Evolutionary conservation across 2,888 invertebrate genomes (phyloP).

Genomic region (Hyalella azteca): DNA sequence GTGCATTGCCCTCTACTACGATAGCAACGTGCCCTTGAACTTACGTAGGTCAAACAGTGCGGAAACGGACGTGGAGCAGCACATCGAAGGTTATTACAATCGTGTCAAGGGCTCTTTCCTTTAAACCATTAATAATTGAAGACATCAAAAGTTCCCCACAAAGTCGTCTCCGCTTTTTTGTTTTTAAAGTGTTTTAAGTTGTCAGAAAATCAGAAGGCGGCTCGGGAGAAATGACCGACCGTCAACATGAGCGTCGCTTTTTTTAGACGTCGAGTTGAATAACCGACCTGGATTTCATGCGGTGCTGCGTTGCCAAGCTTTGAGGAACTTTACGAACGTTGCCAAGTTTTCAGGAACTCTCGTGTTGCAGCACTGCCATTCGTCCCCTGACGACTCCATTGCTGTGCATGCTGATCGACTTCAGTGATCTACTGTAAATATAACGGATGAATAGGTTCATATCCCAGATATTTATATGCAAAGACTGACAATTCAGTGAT

Average conservation of each 20-base stretch:
- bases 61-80: background rate
- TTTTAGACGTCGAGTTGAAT: constrained; percentile 18
- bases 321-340: background rate
- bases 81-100: background rate
- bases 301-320: constrained; percentile 22
- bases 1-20: constrained; percentile 10
- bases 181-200: background rate
- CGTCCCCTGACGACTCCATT: too few species aligned
- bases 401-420: too few species aligned
- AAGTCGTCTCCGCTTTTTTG: background rate
- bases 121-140: background rate
- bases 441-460: too few species aligned
- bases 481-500: too few species aligned
- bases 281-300: constrained; percentile 37
- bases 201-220: background rate
- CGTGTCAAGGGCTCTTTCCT: background rate
- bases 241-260: background rate
- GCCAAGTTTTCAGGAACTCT: background rate
- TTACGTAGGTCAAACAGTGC: background rate
- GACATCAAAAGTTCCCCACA: background rate
- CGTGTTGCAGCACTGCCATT: background rate
- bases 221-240: background rate
- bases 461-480: too few species aligned
- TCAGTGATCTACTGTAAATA: too few species aligned
- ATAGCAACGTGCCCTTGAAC: constrained; percentile 1